Base-by-base conservation (phyloP, 2,888 invertebrate genomes). In the Bombylius discolor region DNA sequence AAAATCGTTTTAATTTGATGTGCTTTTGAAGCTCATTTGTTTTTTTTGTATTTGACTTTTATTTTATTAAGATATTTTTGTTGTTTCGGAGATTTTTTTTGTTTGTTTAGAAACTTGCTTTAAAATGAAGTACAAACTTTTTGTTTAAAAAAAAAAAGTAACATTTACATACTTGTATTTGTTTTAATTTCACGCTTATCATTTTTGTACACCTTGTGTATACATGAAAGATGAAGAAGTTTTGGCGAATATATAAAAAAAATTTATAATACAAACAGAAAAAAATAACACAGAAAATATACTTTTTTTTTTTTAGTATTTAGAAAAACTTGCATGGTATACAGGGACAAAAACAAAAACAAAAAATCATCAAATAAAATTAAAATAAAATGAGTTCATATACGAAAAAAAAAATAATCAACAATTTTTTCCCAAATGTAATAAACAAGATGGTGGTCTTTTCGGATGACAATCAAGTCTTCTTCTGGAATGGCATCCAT, bases 161-260 rank as follows among this genome's bases (percentile, higher is more conserved):
- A 42, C 12, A 42, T 42, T 11, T 42, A 42, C 39, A 42, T 42
- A 11, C 11, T 4, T 42, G 11, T 42, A 42, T 11, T n/a, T 4
- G 12, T 56, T 45, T 56, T 56, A 56, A 56, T 56, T 56, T 56
- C 56, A 52, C 56, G 56, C 56, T 56, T 45, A 56, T 56, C 56
- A 55, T 47, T 47, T 42, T 42, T 23, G 23, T 23, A 11, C 39
- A 39, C 8, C 7, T 11, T 9, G 11, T 9, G 39, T 39, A 39
- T 23, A 23, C 1, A 23, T 23, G 23, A 23, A 23, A 3, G 3
- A 2, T 23, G 23, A 23, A 23, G 23, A 23, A 23, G 23, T 23
- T 23, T 23, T 23, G 23, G 23, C 23, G 23, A 23, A 23, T 23
- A 23, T 23, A 23, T 36, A 8, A 36, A 36, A 7, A 36, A 5